phyloP scores from a whole-genome alignment of 2,888 invertebrate species.

The Incurvaria masculella region DNA sequence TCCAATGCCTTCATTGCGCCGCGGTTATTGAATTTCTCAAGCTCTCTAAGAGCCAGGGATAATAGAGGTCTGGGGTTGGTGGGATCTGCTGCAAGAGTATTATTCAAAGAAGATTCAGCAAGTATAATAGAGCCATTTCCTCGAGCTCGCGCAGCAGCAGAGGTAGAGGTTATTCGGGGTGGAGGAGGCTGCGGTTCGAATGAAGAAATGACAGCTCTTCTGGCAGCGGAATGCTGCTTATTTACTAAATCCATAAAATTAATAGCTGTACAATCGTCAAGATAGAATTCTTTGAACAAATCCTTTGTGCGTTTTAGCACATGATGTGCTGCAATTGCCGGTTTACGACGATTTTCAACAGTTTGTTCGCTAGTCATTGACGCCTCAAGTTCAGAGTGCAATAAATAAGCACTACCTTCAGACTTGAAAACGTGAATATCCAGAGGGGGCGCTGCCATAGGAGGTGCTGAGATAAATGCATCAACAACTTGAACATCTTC shows the following conservation, averaged over 20 bases:
- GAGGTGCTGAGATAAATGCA: not conserved
- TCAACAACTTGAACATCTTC: not conserved
- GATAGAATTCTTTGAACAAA: not conserved
- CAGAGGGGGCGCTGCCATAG: not conserved
- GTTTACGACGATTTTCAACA: not conserved
- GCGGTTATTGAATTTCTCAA: not conserved
- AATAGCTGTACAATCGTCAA: constrained; percentile 23
- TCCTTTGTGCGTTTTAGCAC: not conserved
- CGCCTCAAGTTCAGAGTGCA: not conserved
- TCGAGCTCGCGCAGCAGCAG: constrained; percentile 29
- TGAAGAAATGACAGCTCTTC: constrained; percentile 40
- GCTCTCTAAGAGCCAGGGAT: not conserved
- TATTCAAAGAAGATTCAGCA: constrained; percentile 20
- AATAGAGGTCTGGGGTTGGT: not conserved
- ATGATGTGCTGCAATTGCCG: not conserved
- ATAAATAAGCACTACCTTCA: not conserved
- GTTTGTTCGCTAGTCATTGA: too few species aligned
- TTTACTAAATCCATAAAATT: constrained; percentile 42
- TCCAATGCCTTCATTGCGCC: not conserved
- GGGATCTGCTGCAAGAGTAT: constrained; percentile 27
- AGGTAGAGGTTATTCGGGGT: constrained; percentile 20
- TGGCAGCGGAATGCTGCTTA: constrained; percentile 36
- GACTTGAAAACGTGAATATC: not conserved
- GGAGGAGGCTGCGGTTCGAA: constrained; percentile 39
- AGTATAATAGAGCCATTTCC: not conserved